These are phyloP conservation scores for Spilogale gracilis DNA, from an alignment of 2,113 vertebrate species.

Conservation along the genomic window DNA sequence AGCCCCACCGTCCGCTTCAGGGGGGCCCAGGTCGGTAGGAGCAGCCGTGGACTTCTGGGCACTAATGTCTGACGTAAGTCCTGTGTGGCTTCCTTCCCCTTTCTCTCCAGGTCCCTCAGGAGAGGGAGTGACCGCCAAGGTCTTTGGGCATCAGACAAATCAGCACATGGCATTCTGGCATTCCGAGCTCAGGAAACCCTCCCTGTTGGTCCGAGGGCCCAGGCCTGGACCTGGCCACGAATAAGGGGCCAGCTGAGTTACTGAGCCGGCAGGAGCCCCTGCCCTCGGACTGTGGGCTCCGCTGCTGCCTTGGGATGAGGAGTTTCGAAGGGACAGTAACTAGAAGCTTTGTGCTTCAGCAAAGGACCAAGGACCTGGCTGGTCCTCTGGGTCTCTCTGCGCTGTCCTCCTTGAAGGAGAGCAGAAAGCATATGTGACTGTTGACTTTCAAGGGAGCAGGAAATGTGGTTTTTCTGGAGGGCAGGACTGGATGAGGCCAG, in stretches of 20 bases:
- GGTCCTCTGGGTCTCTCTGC: constrained; percentile 68
- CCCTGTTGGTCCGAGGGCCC: neutral
- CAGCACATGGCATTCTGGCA: neutral
- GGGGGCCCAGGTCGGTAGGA: fast-evolving
- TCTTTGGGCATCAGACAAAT: neutral
- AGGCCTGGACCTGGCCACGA: neutral
- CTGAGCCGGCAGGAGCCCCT: neutral
- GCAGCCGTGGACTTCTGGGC: neutral
- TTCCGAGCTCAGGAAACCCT: neutral
- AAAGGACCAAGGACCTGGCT: constrained; percentile 75
- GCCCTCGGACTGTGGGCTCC: neutral
- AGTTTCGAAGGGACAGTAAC: constrained; percentile 81
- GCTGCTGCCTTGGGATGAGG: constrained; percentile 64
- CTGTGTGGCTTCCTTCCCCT: too few relatives aligned
- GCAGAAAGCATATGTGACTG: neutral
- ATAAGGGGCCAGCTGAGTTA: neutral
- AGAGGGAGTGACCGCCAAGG: neutral
- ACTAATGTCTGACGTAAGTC: neutral
- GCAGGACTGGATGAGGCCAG: neutral
- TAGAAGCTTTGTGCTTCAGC: constrained; percentile 70
- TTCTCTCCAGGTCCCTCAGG: neutral
- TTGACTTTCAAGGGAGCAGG: constrained; percentile 70
- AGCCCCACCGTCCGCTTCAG: neutral
- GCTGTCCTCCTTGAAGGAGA: constrained; percentile 70
- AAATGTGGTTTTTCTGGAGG: neutral